Conservation (phyloP, 2,113 vertebrate species). For the Nannobrachium achirus region DNA sequence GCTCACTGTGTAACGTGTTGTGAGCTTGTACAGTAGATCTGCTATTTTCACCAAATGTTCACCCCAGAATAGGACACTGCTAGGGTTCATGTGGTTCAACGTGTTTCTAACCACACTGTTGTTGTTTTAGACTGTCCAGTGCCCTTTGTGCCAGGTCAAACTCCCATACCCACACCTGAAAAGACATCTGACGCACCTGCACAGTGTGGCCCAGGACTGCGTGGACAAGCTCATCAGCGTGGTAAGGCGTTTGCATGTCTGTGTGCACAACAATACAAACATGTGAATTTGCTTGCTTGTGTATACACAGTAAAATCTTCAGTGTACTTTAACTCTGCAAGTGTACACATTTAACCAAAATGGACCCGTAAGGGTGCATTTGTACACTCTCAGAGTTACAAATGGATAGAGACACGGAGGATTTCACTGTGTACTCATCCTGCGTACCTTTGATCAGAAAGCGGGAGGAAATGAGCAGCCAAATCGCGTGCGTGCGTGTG, state of each 20-base stretch:
- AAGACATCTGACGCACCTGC: constrained; percentile 95
- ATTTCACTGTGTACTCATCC: constrained; percentile 49
- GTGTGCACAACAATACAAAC: constrained; percentile 12
- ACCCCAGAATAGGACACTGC: no score
- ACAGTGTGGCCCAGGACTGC: constrained; percentile 96
- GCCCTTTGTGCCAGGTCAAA: constrained; percentile 97
- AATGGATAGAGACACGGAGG: no score
- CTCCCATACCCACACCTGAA: constrained; percentile 90
- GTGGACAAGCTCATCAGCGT: constrained; percentile 96
- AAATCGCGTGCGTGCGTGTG: constrained; percentile 56
- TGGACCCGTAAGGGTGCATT: no score
- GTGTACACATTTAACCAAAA: no score
- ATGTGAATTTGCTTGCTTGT: no score
- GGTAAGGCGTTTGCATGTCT: constrained; percentile 80
- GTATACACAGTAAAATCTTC: no score
- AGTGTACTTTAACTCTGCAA: no score
- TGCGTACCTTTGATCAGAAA: constrained; percentile 55
- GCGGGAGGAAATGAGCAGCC: constrained; percentile 61
- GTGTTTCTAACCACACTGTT: constrained; percentile 10
- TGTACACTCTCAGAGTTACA: no score
- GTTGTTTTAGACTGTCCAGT: constrained; percentile 88
- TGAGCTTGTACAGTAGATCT: no score
- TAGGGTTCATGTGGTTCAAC: neutral
- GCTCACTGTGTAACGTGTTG: no score
- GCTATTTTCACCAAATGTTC: no score